Percentiles rank a stretch among this genome's conserved stretches.
phyloP scores from a whole-genome alignment of 1,140 invertebrate genomes.

The Macrostomum lignano region DNA sequence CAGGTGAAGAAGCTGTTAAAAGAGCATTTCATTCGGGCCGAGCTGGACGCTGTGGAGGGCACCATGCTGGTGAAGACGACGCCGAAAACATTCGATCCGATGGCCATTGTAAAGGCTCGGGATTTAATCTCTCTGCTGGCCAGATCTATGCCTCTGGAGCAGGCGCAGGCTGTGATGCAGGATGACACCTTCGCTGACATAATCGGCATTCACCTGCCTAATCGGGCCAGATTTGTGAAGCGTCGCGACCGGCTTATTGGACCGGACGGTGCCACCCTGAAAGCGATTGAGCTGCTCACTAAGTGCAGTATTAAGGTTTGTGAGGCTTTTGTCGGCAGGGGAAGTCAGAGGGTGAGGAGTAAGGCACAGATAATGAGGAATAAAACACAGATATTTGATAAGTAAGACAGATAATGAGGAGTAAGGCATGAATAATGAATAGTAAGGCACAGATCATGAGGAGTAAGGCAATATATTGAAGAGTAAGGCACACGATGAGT shows the following conservation, averaged over 20 bases:
- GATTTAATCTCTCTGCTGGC: conserved; percentile 81
- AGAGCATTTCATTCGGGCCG: conserved; percentile 33
- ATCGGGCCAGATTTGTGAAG: conserved; percentile 81
- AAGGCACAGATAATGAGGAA: too few species aligned
- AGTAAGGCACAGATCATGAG: too few species aligned
- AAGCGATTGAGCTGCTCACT: conserved; percentile 79
- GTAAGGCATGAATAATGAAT: too few species aligned
- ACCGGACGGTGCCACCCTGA: conserved; percentile 76
- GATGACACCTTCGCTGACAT: conserved; percentile 79
- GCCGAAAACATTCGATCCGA: conserved; percentile 91
- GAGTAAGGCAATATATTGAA: too few species aligned
- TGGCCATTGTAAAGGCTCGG: conserved; percentile 74
- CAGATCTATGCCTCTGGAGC: conserved; percentile 80
- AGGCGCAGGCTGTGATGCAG: conserved; percentile 33
- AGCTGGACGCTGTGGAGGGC: conserved; percentile 76
- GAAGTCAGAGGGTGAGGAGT: too few species aligned
- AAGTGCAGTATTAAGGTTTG: conserved; percentile 88
- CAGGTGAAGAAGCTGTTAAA: conserved; percentile 53
- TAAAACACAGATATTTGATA: too few species aligned
- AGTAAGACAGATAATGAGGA: too few species aligned
- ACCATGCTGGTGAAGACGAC: conserved; percentile 79
- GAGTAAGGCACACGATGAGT: too few species aligned
- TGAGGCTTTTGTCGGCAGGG: too few species aligned
- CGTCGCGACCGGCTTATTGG: conserved; percentile 73
- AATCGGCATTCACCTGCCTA: conserved; percentile 57